A percentile compares a stretch with the other conserved stretches of the same genome.
Conservation (phyloP, 2,797 vertebrate genomes). For the Notamacropus eugenii region DNA sequence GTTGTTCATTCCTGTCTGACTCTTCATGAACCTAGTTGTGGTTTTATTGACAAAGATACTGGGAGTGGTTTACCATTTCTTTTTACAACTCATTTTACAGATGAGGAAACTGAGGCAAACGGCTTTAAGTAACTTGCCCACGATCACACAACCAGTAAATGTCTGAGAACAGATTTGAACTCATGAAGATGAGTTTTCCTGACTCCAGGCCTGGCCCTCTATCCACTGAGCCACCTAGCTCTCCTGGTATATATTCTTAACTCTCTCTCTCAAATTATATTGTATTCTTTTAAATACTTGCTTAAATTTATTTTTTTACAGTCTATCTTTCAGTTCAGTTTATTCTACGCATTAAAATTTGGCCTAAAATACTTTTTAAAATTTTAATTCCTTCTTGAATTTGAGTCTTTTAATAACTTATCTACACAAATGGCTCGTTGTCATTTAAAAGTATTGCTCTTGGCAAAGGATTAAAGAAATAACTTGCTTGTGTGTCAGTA, state of each 20-base stretch:
- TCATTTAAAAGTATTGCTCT: conserved; percentile 56
- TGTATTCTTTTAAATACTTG: conserved; percentile 39
- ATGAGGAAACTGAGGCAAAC: neutral
- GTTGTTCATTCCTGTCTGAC: neutral
- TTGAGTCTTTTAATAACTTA: conserved; percentile 23
- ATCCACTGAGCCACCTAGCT: neutral
- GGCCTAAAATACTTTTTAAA: neutral
- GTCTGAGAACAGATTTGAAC: neutral
- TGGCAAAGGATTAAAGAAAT: conserved; percentile 58
- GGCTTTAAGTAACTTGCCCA: neutral
- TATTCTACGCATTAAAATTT: conserved; percentile 21
- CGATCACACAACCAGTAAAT: neutral
- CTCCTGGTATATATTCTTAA: conserved; percentile 31
- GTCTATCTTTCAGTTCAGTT: conserved; percentile 1
- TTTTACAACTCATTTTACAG: neutral
- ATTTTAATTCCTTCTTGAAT: conserved; percentile 49
- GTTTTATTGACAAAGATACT: neutral
- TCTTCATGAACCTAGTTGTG: no score
- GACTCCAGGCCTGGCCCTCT: neutral
- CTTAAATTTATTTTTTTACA: conserved; percentile 6
- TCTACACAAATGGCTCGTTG: conserved; percentile 48
- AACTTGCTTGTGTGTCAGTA: conserved; percentile 24
- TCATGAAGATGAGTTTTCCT: neutral
- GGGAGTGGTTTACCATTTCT: neutral
- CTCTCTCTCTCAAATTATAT: neutral